These are phyloP conservation scores for Corvus moneduloides DNA, from an alignment of 2,113 vertebrate species.

Conservation along the genomic window DNA sequence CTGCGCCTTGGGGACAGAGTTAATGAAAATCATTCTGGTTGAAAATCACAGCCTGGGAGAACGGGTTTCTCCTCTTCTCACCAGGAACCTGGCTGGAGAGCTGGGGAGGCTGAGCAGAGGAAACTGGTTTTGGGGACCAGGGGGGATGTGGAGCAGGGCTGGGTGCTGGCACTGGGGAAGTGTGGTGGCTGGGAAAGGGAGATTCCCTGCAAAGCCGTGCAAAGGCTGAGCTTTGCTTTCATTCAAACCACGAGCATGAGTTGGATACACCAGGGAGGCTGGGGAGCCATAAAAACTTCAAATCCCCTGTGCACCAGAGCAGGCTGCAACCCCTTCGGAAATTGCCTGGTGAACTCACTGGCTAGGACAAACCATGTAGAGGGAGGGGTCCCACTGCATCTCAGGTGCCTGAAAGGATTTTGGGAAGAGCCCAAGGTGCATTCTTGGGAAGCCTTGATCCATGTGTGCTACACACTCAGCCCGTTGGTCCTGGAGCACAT, in stretches of 20 bases:
- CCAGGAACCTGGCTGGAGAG: neutral
- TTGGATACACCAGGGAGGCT: neutral
- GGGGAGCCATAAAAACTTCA: neutral
- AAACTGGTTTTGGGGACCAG: neutral
- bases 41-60: conserved; percentile 23
- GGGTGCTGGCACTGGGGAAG: neutral
- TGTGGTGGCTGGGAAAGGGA: neutral
- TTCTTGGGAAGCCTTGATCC: neutral
- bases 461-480: accelerated
- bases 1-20: neutral
- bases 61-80: neutral
- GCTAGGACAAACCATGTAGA: accelerated
- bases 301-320: neutral
- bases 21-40: conserved; percentile 31
- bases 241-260: neutral
- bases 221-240: neutral
- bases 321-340: neutral
- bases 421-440: neutral
- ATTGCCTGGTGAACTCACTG: neutral
- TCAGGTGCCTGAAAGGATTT: neutral
- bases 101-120: neutral
- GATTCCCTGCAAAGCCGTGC: neutral
- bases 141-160: neutral
- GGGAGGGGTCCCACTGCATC: accelerated
- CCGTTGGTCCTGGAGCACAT: accelerated